Evolutionary conservation across 2,888 invertebrate genomes (phyloP).

Genomic region (Ormyrus thymus): DNA sequence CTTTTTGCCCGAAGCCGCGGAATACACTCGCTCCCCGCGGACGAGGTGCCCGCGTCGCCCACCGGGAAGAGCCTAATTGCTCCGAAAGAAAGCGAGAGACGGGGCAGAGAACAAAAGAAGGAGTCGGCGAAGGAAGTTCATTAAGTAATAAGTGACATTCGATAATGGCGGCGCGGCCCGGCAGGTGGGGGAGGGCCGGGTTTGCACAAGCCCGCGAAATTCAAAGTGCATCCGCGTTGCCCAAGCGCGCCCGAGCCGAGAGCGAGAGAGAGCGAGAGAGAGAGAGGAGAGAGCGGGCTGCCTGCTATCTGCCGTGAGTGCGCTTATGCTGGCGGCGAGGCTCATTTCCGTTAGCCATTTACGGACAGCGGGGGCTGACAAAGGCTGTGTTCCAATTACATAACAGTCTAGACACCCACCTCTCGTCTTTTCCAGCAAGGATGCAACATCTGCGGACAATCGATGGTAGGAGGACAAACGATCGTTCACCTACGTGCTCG

Average conservation of each 20-base stretch:
- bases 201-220: constrained; percentile 50
- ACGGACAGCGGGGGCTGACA: constrained; percentile 71
- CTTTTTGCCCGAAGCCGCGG: constrained; percentile 40
- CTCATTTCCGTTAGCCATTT: constrained; percentile 72
- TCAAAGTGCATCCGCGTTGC: constrained; percentile 36
- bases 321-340: constrained; percentile 32
- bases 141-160: constrained; percentile 51
- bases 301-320: constrained; percentile 10
- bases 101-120: background rate
- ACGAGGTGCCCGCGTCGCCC: background rate
- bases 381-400: constrained; percentile 74
- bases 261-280: too few species aligned
- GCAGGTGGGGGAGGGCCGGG: background rate
- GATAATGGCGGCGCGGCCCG: constrained; percentile 31
- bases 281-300: too few species aligned
- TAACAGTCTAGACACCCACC: constrained; percentile 69
- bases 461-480: constrained; percentile 72
- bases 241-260: background rate
- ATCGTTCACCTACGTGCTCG: constrained; percentile 69
- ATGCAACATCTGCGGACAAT: constrained; percentile 70
- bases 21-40: background rate
- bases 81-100: background rate
- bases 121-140: constrained; percentile 36
- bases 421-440: constrained; percentile 63
- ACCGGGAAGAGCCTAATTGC: background rate